Evolutionary conservation across 2,797 vertebrate genomes (phyloP), one percentile per base, ranked within the genome.

Genomic region (Chaunax sp.): DNA sequence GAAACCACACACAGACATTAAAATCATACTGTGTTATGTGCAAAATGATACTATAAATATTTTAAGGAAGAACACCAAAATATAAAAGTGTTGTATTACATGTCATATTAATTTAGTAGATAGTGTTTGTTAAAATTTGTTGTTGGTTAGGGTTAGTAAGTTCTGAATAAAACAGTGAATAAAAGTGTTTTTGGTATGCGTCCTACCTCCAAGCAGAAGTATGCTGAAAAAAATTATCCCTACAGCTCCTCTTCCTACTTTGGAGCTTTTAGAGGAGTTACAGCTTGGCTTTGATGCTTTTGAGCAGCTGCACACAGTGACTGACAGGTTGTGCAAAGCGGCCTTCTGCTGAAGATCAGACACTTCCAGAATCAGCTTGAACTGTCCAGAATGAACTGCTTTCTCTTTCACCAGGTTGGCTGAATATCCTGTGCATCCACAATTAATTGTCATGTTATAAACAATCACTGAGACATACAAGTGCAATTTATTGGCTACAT

Each of bases 231-330:
- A 18, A 1, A 87, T 3, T 0, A 90, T 51, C 18, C 56, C 75
- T 5, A 87, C 0, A 3, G 65, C 71, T 4, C n/a, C 38, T 3
- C 0, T 37, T 33, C 81, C 77, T 1, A 78, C 3, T 26, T 19
- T 1, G 7, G 53, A 0, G 4, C 22, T 1, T 0, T 35, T 64
- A 33, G n/a, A 69, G 2, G 4, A 0, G 0, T 11, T 28, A 61
- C 93, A 94, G 64, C 63, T 68, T 1, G 72, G 44, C 3, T 0
- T 69, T 0, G 38, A 10, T 9, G 35, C 1, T 4, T 66, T 0
- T 6, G 19, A 1, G 57, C 94, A 95, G n/a, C 80, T 54, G 11
- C 94, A 94, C 51, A 94, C 93, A 6, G 67, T 84, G 4, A 94
- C 72, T 0, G 90, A 75, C 41, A 94, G 40, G 59, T 85, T 91